phyloP scores from a whole-genome alignment of 2,888 invertebrate species.

The Aquatica leii region DNA sequence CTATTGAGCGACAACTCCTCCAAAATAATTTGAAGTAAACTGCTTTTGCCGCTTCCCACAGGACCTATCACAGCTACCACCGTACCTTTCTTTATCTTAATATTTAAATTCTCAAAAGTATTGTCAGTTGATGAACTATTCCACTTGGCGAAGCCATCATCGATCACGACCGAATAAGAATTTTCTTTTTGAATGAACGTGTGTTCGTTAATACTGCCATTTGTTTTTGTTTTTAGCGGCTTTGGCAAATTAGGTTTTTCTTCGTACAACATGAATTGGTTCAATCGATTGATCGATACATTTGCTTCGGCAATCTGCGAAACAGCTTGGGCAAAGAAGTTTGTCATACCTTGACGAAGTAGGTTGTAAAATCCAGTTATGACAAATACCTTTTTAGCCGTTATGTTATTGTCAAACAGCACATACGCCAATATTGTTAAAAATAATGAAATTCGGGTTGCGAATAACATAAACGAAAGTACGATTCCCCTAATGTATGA shows the following conservation, averaged over 20 bases:
- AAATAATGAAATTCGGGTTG: constrained; percentile 75
- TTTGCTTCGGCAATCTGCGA: constrained; percentile 79
- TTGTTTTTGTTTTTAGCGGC: constrained; percentile 29
- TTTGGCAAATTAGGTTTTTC: constrained; percentile 50
- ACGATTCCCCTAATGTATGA: constrained; percentile 67
- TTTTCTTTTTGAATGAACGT: constrained; percentile 46
- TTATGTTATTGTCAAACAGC: constrained; percentile 67
- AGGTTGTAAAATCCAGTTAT: constrained; percentile 78
- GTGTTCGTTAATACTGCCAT: constrained; percentile 45
- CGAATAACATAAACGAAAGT: constrained; percentile 72
- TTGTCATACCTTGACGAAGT: constrained; percentile 74
- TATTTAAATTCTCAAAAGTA: constrained; percentile 72
- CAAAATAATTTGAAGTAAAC: constrained; percentile 67
- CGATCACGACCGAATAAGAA: constrained; percentile 62
- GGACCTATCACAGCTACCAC: constrained; percentile 72
- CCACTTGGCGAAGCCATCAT: constrained; percentile 76
- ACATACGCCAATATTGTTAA: constrained; percentile 72
- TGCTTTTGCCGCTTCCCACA: constrained; percentile 72
- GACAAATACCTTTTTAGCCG: constrained; percentile 77
- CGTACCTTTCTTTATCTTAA: constrained; percentile 67
- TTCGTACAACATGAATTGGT: constrained; percentile 66
- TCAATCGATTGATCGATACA: constrained; percentile 77
- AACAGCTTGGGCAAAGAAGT: constrained; percentile 76
- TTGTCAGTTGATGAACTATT: constrained; percentile 67
- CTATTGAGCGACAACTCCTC: constrained; percentile 67